These are phyloP conservation scores for Calephelis perditalis DNA, from an alignment of 2,888 invertebrate genomes.

Conservation along the genomic window DNA sequence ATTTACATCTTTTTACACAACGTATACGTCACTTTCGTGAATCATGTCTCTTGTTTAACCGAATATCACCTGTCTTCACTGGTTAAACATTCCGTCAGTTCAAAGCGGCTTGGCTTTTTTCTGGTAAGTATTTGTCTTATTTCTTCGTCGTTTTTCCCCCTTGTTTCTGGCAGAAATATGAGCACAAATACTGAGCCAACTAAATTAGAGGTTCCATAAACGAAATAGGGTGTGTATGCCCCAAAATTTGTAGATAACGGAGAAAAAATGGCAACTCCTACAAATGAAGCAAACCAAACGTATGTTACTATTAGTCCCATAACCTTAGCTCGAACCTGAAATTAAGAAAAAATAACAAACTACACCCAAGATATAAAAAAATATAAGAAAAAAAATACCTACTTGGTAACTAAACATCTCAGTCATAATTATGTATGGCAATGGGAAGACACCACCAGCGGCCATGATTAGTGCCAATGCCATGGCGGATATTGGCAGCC, in stretches of 20 bases:
- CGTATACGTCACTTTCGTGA: no score
- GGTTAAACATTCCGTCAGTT: no score
- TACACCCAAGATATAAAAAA: background rate
- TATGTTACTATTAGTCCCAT: conserved; percentile 51
- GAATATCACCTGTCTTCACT: no score
- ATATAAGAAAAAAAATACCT: no score
- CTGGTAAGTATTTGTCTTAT: conserved; percentile 31
- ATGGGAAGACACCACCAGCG: no score
- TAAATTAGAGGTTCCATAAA: conserved; percentile 44
- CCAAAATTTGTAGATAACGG: conserved; percentile 39
- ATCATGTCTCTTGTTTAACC: no score
- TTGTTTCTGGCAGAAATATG: conserved; percentile 53
- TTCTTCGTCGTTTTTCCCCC: conserved; percentile 47
- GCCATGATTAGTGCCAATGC: no score
- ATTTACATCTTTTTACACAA: no score
- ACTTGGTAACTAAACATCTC: no score
- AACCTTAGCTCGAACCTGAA: conserved; percentile 53
- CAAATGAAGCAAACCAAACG: conserved; percentile 49
- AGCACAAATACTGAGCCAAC: conserved; percentile 41
- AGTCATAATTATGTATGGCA: no score
- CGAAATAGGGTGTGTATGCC: conserved; percentile 43
- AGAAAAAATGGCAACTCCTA: conserved; percentile 36
- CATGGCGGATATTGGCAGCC: no score
- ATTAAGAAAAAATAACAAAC: background rate
- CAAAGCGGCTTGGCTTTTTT: background rate